Evolutionary conservation across 2,113 vertebrate genomes (phyloP).

Genomic region (Leucopsar rothschildi): DNA sequence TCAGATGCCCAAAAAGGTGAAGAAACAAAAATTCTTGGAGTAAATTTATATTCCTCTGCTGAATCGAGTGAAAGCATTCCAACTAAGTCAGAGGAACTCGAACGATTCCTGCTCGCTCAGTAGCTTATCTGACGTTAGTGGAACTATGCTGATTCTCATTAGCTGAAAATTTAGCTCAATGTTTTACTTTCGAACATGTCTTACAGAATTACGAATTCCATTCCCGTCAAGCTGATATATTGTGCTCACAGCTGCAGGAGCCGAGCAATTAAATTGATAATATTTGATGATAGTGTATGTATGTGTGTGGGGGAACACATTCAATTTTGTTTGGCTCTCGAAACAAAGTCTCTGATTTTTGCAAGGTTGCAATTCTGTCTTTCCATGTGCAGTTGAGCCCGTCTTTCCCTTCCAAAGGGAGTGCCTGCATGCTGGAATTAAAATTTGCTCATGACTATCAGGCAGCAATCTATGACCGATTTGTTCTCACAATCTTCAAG

Average conservation of each 20-base stretch:
- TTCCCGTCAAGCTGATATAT: constrained; percentile 51
- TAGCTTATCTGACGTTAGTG: constrained; percentile 53
- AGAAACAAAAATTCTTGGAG: constrained; percentile 25
- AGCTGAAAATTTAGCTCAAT: constrained; percentile 28
- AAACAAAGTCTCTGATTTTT: constrained; percentile 59
- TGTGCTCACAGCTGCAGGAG: constrained; percentile 53
- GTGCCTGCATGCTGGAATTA: constrained; percentile 51
- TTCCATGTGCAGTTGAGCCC: constrained; percentile 17
- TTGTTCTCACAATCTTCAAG: constrained; percentile 65
- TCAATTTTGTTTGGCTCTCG: constrained; percentile 48
- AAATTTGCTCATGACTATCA: constrained; percentile 46
- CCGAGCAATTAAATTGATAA: constrained; percentile 63
- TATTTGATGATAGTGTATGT: constrained; percentile 52
- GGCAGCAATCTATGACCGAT: constrained; percentile 45
- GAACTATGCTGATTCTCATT: constrained; percentile 52
- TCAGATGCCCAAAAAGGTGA: constrained; percentile 14
- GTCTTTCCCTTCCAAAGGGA: constrained; percentile 57
- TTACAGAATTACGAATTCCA: constrained; percentile 30
- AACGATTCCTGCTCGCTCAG: constrained; percentile 27
- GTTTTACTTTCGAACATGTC: not conserved
- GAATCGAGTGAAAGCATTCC: constrained; percentile 46
- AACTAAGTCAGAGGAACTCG: constrained; percentile 44
- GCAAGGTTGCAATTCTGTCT: constrained; percentile 48
- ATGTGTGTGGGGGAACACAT: constrained; percentile 34
- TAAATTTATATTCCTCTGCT: constrained; percentile 40